Conservation (phyloP, 2,888 invertebrate species). For the Mythimna loreyi region DNA sequence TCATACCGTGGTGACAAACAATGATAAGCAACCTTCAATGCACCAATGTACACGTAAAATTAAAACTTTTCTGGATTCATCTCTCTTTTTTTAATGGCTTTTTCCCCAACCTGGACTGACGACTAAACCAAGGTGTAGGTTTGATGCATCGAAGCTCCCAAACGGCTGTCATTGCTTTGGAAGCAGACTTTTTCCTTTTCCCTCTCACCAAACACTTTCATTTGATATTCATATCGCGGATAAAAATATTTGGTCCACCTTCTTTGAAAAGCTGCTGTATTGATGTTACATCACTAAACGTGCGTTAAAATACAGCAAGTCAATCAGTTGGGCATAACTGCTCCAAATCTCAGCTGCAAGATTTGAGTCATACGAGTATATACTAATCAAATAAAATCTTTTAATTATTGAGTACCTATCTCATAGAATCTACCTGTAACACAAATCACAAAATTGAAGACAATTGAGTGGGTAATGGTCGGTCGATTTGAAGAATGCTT, state of each 20-base stretch:
- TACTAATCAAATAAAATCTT: not conserved
- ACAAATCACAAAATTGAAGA: not conserved
- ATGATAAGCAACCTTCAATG: not conserved
- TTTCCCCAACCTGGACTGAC: not conserved
- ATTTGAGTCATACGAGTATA: not conserved
- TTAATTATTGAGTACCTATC: not conserved
- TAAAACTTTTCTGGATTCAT: not conserved
- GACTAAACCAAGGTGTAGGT: not conserved
- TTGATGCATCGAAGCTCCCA: not conserved
- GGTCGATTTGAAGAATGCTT: not conserved
- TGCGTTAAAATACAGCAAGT: not conserved
- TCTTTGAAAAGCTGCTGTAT: not conserved
- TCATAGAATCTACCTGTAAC: not conserved
- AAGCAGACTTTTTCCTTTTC: not conserved
- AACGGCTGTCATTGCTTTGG: not conserved
- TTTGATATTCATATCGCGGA: not conserved
- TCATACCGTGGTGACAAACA: conserved; percentile 63
- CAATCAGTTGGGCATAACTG: not conserved
- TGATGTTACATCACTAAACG: not conserved
- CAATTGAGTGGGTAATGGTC: not conserved
- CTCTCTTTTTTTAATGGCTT: conserved; percentile 15
- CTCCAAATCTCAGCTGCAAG: not conserved
- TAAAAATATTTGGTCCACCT: not conserved
- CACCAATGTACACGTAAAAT: not conserved
- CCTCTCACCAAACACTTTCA: not conserved